phyloP scores from a whole-genome alignment of 2,888 invertebrate genomes.

The Drosophila paranaensis region DNA sequence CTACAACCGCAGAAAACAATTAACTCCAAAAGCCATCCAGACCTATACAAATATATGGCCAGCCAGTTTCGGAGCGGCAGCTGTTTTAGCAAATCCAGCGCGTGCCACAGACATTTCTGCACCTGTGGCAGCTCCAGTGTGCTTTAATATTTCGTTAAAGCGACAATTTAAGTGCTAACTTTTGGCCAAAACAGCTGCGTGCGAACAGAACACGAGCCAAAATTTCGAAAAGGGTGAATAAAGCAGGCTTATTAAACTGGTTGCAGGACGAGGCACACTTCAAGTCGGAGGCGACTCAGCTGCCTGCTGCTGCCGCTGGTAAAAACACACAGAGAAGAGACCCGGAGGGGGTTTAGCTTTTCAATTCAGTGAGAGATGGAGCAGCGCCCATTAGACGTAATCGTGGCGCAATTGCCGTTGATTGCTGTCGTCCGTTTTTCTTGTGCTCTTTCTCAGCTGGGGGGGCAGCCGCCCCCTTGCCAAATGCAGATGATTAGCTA shows the following conservation, averaged over 20 bases:
- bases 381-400: slow-evolving; percentile 69
- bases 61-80: slow-evolving; percentile 27
- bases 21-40: slow-evolving; percentile 51
- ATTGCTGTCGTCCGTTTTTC: slow-evolving; percentile 66
- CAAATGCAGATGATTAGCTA: slow-evolving; percentile 51
- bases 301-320: slow-evolving; percentile 24
- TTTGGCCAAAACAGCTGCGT: slow-evolving; percentile 58
- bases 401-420: slow-evolving; percentile 75
- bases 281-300: slow-evolving; percentile 15
- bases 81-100: slow-evolving; percentile 32
- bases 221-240: slow-evolving; percentile 29
- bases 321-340: slow-evolving; percentile 20
- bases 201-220: slow-evolving; percentile 66
- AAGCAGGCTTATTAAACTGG: slow-evolving; percentile 42
- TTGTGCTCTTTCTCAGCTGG: slow-evolving; percentile 38
- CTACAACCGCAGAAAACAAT: slow-evolving; percentile 69
- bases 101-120: slow-evolving; percentile 30
- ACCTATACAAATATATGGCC: slow-evolving; percentile 2
- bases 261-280: slow-evolving; percentile 44
- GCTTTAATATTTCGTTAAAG: slow-evolving; percentile 62
- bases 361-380: slow-evolving; percentile 44
- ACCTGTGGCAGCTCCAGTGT: slow-evolving; percentile 41
- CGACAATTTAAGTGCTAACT: slow-evolving; percentile 71
- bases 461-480: slow-evolving; percentile 2
- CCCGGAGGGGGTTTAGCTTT: slow-evolving; percentile 41